Base-by-base conservation (phyloP, 2,113 vertebrate species). In the Phasianus colchicus region DNA sequence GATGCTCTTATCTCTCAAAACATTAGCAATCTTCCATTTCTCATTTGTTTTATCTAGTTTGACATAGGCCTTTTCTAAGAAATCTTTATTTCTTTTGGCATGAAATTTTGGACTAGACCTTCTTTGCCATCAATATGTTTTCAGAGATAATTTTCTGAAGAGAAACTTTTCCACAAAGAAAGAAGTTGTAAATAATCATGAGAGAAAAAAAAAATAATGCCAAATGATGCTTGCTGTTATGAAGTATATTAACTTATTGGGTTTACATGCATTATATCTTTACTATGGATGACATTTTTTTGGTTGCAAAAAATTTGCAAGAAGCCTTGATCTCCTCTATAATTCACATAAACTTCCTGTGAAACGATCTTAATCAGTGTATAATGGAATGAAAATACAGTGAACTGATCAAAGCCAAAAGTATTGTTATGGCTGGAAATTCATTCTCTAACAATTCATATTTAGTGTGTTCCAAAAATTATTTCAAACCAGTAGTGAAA, bases 41-140 rank as follows among this genome's bases (percentile, higher is more conserved):
- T 34, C 0, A 13, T 47, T 55, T 25, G 3, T 43, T 79, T 83
- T 70, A 48, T 57, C 29, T 21, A 58, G 9, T 63, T 47, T 75
- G 2, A 72, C 47, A 12, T 3, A 8, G 60, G 8, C 6, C 1
- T 85, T 91, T 64, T 84, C 18, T 67, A 47, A 45, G 66, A 3
- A 71, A 60, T 12, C 0, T 1, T 63, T 16, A 40, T 40, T 66
- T 9, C 0, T 86, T 83, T 70, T 19, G 2, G 0, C 4, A 32
- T 42, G 21, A 81, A 16, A 13, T 71, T 54, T 32, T 69, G 42
- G 13, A 67, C 13, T 32, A 65, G 36, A 61, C 15, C 4, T 64
- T 65, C 50, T 69, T 9, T 9, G 4, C 5, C 36, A 36, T 1
- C 27, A 6, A 3, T 61, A 58, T 6, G 3, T 70, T 4, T 2